Conservation (phyloP, 1,140 invertebrate species). For the Eumeta japonica region DNA sequence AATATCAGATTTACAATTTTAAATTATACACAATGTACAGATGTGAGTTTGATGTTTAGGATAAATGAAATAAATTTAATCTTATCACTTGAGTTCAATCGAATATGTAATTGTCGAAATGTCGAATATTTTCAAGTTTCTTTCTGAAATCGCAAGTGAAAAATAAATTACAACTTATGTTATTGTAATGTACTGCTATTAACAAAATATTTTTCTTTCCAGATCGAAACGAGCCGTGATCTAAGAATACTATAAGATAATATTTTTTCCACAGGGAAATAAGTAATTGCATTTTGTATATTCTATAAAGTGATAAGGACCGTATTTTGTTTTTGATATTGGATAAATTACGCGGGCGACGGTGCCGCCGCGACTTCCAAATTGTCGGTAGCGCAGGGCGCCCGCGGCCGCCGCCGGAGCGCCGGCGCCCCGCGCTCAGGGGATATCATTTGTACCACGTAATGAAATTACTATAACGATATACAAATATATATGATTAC, state of each 20-base stretch:
- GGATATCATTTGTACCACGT: slow-evolving; percentile 53
- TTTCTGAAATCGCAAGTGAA: no score
- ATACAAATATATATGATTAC: slow-evolving; percentile 52
- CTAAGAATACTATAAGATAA: slow-evolving; percentile 60
- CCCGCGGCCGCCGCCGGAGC: no score
- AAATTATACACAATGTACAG: no score
- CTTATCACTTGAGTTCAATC: no score
- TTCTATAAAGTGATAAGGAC: slow-evolving; percentile 59
- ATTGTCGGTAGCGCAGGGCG: background rate
- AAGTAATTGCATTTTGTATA: slow-evolving; percentile 61
- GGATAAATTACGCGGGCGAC: slow-evolving; percentile 51
- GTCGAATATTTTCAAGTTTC: no score
- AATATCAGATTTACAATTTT: background rate
- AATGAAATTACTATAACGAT: slow-evolving; percentile 58
- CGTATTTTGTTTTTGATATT: slow-evolving; percentile 57
- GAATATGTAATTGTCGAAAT: no score
- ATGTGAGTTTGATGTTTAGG: no score
- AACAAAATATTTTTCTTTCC: slow-evolving; percentile 24
- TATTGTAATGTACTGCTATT: no score
- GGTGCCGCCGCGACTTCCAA: no score
- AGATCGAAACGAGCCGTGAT: slow-evolving; percentile 57
- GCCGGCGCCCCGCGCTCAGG: no score
- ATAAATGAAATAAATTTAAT: no score
- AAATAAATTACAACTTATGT: no score
- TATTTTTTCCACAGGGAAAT: slow-evolving; percentile 60